A percentile compares a stretch with the other conserved stretches of the same genome.
These are phyloP conservation scores for Chaunax sp. DNA, from an alignment of 2,797 vertebrate species.

Conservation along the genomic window DNA sequence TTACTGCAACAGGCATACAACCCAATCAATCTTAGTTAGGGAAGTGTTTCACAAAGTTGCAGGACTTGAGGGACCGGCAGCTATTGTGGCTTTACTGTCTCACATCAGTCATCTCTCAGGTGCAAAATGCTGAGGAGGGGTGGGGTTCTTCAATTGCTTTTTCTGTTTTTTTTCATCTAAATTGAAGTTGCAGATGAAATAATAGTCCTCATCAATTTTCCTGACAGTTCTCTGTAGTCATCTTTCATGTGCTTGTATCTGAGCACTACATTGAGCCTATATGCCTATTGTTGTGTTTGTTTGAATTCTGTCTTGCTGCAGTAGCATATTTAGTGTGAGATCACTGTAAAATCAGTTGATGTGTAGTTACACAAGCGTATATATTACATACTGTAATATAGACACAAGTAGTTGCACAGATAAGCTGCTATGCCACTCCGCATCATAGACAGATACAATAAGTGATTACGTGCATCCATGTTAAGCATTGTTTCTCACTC, in stretches of 20 bases:
- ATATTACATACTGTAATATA: conserved; percentile 13
- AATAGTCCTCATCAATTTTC: conserved; percentile 21
- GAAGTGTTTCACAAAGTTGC: conserved; percentile 57
- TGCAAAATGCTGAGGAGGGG: conserved; percentile 28
- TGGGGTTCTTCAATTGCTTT: not conserved
- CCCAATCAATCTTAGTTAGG: conserved; percentile 67
- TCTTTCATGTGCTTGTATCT: not conserved
- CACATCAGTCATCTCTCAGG: conserved; percentile 63
- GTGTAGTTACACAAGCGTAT: conserved; percentile 13
- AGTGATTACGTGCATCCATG: conserved; percentile 32
- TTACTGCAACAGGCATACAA: conserved; percentile 49
- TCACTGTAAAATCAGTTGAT: too few species aligned
- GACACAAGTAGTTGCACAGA: conserved; percentile 18
- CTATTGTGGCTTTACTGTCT: conserved; percentile 15
- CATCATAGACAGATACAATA: conserved; percentile 44
- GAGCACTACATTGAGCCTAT: too few species aligned
- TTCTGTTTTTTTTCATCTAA: not conserved
- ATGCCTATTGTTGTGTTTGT: not conserved
- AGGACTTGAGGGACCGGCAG: conserved; percentile 55
- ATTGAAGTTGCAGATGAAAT: conserved; percentile 17
- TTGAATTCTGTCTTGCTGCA: not conserved
- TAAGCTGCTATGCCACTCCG: conserved; percentile 12
- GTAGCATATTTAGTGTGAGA: not conserved
- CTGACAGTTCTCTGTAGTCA: conserved; percentile 3
- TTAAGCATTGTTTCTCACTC: conserved; percentile 21